Conservation (phyloP, 2,113 vertebrate species). For the Arenaria interpres region DNA sequence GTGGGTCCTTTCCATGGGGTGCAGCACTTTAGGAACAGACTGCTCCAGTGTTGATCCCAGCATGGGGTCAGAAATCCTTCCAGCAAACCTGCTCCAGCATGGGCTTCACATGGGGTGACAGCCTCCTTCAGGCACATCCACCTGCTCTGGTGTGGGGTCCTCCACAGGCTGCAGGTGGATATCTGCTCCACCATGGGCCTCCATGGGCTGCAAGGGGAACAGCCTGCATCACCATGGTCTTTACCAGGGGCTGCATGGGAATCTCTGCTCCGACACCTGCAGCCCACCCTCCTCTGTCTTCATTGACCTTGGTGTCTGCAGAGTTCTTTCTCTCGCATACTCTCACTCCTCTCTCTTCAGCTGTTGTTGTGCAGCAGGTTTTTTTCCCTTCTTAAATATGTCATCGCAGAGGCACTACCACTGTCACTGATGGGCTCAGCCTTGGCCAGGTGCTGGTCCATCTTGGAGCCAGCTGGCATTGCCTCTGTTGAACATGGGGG, state of each 20-base stretch:
- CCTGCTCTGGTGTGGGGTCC: neutral
- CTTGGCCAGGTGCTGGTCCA: rapidly evolving
- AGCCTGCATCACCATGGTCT: neutral
- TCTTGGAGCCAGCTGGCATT: neutral
- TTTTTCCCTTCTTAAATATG: rapidly evolving
- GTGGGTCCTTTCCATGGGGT: too few species aligned
- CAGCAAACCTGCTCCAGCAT: neutral
- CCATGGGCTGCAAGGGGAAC: neutral
- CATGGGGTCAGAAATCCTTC: neutral
- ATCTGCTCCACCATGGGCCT: neutral
- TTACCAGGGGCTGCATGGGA: neutral
- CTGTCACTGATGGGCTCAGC: rapidly evolving
- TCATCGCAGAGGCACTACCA: neutral
- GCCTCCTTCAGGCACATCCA: neutral
- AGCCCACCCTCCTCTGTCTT: neutral
- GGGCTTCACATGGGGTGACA: too few species aligned
- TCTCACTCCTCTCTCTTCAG: neutral
- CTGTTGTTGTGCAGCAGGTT: neutral
- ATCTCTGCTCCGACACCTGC: rapidly evolving
- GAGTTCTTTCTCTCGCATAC: too few species aligned
- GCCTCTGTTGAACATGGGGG: neutral
- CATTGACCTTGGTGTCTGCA: neutral
- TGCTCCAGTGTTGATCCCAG: too few species aligned
- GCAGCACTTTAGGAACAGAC: neutral
- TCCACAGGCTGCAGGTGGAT: neutral